Conservation (phyloP, 2,797 vertebrate species). For the Vultur gryphus region DNA sequence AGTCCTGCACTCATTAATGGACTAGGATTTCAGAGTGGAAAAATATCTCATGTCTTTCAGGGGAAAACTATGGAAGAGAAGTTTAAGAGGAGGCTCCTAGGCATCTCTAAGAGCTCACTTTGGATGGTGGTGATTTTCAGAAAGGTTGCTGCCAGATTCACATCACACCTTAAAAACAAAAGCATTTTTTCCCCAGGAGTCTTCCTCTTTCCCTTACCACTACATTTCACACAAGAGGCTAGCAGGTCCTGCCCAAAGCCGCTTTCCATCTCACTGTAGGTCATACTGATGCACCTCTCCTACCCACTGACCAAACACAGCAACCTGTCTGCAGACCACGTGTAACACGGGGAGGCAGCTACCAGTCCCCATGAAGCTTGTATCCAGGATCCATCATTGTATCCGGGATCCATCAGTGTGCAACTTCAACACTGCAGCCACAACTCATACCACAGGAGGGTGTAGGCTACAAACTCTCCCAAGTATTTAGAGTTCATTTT, state of each 20-base stretch:
- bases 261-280: background rate
- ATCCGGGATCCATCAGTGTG: background rate
- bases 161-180: background rate
- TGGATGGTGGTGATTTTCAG: background rate
- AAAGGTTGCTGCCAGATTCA: background rate
- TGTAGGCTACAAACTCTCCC: background rate
- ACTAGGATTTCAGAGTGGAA: background rate
- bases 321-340: accelerated
- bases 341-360: background rate
- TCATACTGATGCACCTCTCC: background rate
- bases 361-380: accelerated
- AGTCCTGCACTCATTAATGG: background rate
- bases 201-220: background rate
- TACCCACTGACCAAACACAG: background rate
- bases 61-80: background rate
- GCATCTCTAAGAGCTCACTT: background rate
- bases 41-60: background rate
- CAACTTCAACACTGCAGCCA: background rate
- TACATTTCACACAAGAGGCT: background rate
- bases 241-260: background rate
- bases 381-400: background rate
- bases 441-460: background rate
- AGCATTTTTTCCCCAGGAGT: background rate
- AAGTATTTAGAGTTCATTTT: background rate
- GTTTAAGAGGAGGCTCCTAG: background rate